Evolutionary conservation across 2,797 vertebrate genomes (phyloP), one percentile per base, ranked within the genome.

Genomic region (Enteromius viviparus): DNA sequence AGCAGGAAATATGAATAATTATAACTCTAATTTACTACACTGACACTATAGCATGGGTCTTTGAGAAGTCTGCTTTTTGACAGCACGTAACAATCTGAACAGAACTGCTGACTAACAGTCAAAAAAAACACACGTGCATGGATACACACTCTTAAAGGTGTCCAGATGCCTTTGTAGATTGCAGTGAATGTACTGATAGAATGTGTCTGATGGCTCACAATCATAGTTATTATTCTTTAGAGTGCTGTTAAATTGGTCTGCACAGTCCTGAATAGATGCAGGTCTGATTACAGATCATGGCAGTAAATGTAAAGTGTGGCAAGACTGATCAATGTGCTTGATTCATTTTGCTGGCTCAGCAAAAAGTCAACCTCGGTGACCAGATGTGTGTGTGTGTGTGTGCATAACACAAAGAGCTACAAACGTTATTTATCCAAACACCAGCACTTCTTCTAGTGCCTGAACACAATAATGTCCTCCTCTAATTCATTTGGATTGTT

Each of bases 161-260:
- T 62, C 23, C 58, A 7, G 75, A 42, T 78, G 42, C 78, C 42
- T 12, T 45, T 74, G 55, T 74, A 64, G 55, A 49, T 17, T 64
- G 19, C 55, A n/a, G 23, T 72, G 79, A 45, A 21, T 74, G 42
- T 51, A 26, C 53, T 69, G 29, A 74, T 74, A 6, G 47, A 79
- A 40, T 17, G 15, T 79, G 32, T 47, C 21, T 17, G 32, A 37
- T 51, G 19, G n/a, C 53, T 75, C 8, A 51, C 29, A 26, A 5
- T 65, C 21, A 82, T 40, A 23, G n/a, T 19, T 64, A 45, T 51
- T 26, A 64, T 21, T 81, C 55, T 37, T 69, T 23, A 14, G 7
- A 14, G 89, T 88, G 82, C 90, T 90, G 90, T 92, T 93, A 91
- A 91, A 89, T 90, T 92, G 87, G 92, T 87, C 85, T 85, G 65